Evolutionary conservation across 1,140 invertebrate species (phyloP), one percentile per base, ranked within the genome.

Genomic region (Bombus polaris): DNA sequence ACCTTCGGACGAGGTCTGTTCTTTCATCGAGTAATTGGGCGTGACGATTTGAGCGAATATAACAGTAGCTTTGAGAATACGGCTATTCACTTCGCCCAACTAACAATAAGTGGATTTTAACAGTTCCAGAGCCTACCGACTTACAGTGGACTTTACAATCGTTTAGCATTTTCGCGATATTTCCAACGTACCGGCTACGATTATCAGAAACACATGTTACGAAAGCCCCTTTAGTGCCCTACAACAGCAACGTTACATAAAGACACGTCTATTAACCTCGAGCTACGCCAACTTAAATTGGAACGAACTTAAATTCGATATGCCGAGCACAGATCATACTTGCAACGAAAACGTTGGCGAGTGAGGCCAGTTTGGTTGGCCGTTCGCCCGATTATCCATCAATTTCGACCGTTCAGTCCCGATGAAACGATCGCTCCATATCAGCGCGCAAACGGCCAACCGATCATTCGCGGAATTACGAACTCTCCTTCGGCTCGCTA

Each of bases 341-440:
- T 53, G 47, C 47, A 53, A 53, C 47, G 47, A 53, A 39, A 71
- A 42, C 22, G 37, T 13, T 28, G 22, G 37, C 22, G 10, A 42
- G 47, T n/a, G 8, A 6, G 73, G n/a, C 74, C 35, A 39, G 39
- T 62, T 65, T 39, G 28, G 57, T 62, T 62, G 57, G 10, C 15
- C 57, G 28, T 10, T 32, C 53, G 53, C 53, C 37, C 57, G 35
- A 77, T 77, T 77, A 77, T 66, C 37, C 39, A 78, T 78, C 75
- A 65, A 78, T 78, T 62, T 77, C 53, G 53, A 77, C 37, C 53
- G 47, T 76, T 77, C 75, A 77, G 39, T 77, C 37, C 28, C 75
- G 32, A 25, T 57, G 75, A 62, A 66, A 77, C 37, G 53, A 77
- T 77, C 75, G 39, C 35, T 42, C 75, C 59, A 32, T 78, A 78